Base-by-base conservation (phyloP, 2,797 vertebrate species). In the Neostethus bicornis region DNA sequence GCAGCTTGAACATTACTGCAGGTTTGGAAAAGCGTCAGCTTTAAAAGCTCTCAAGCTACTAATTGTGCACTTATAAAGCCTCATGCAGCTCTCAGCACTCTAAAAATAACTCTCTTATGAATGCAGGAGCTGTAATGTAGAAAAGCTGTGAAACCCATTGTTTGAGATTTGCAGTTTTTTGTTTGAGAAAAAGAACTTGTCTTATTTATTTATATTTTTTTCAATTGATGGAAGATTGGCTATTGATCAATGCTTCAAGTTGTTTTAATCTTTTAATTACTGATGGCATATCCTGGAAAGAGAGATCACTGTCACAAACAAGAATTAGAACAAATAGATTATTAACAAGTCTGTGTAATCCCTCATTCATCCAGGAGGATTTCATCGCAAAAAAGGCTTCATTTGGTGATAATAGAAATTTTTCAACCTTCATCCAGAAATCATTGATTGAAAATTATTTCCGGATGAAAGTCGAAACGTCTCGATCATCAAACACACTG, bases 1-100 rank as follows among this genome's bases (percentile, higher is more conserved):
- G 66, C 70, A 54, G 66, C 75, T 66, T 51, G 25, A 66, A 59
- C 54, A 62, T 79, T 73, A 29, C 62, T 71, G 61, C 62, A 44
- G 49, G 9, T 70, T 51, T 58, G 55, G 44, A 59, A 35, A 56
- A 32, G 55, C 17, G 1, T 52, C 51, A 29, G 60, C 51, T 45
- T 81, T 69, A 72, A 66, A 56, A 72, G 66, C 70, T 57, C 50
- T 48, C 32, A 12, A 46, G 48, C 47, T 37, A 28, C 63, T 80
- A 75, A 77, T 75, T 79, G 59, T 69, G 35, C 66, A 61, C 62
- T 83, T 66, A 53, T 32, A 3, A 8, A 62, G 25, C 49, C 11
- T 21, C 59, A 58, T 55, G 17, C n/a, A 70, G 43, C 53, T 61
- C 31, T 70, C 26, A 42, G 29, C n/a, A 25, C 16, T 26, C 21